Base-by-base conservation (phyloP, 2,888 invertebrate species). In the Andrena chrysosceles region DNA sequence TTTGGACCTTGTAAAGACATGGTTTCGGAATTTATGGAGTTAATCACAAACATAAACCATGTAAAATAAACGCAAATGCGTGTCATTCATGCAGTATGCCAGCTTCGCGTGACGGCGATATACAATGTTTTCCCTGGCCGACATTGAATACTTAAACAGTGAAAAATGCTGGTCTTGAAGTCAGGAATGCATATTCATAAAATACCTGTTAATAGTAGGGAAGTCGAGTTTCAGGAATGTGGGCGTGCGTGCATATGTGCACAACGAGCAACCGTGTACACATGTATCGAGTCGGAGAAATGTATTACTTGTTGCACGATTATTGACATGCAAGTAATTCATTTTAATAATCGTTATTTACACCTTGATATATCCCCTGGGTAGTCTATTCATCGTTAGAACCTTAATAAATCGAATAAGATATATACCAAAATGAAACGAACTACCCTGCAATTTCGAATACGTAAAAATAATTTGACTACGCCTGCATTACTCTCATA, bases 111-210 rank as follows among this genome's bases (percentile, higher is more conserved):
- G 68, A 54, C 52, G 31, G 31, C 4, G n/a, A 2, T 5, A n/a
- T 13, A 68, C 54, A 20, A 49, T 33, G 8, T 54, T 33, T 68
- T 33, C 31, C 31, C 13, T 10, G 52, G 33, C 13, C 52, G 52
- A 23, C 33, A 54, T 31, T 54, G 52, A 68, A 68, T 68, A 20
- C 13, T 20, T 54, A 33, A 54, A 33, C 33, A 23, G 31, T 8
- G 54, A 54, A 68, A 52, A 68, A 67, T 54, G 13, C 13, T 16
- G 52, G 54, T 33, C 52, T 33, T 54, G 33, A 23, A 68, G 54
- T 13, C 31, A 16, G 13, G 52, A 54, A 54, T 67, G 31, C 49
- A 67, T 67, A 67, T 67, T 67, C 49, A 67, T 67, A 67, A 67
- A 13, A 29, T 48, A 49, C 31, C 67, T 67, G 49, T 67, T 67